Evolutionary conservation across 2,888 invertebrate genomes (phyloP).

Genomic region (Quadroppia sp.): DNA sequence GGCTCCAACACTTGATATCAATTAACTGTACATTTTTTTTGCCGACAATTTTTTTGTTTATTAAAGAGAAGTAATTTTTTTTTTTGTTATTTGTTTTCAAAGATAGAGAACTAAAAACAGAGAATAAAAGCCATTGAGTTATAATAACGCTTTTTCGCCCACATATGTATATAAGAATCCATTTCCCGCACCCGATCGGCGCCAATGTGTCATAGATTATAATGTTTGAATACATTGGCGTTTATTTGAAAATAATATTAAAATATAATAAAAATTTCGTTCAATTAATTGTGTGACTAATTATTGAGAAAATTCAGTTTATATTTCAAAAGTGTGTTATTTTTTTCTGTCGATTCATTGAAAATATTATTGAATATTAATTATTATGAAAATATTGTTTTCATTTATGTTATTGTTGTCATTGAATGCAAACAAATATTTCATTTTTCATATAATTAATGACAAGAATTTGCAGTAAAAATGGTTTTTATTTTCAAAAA

Average conservation of each 20-base stretch:
- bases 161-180: neutral
- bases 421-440: too few relatives aligned
- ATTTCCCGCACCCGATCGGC: neutral
- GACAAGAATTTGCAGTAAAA: too few relatives aligned
- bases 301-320: neutral
- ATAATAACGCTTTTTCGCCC: too few relatives aligned
- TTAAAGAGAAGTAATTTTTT: neutral
- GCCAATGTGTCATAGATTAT: neutral
- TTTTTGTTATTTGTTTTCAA: neutral
- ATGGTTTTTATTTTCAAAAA: too few relatives aligned
- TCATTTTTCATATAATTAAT: too few relatives aligned
- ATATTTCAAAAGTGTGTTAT: neutral
- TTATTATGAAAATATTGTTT: neutral
- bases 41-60: neutral
- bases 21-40: neutral
- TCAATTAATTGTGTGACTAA: neutral
- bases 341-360: neutral
- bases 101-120: too few relatives aligned
- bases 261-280: neutral
- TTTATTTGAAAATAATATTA: too few relatives aligned
- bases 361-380: neutral
- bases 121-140: too few relatives aligned
- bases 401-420: neutral
- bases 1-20: neutral
- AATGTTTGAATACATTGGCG: neutral